These are phyloP conservation scores for Ernsta delagoae DNA, from an alignment of 2,888 invertebrate species.

Conservation along the genomic window DNA sequence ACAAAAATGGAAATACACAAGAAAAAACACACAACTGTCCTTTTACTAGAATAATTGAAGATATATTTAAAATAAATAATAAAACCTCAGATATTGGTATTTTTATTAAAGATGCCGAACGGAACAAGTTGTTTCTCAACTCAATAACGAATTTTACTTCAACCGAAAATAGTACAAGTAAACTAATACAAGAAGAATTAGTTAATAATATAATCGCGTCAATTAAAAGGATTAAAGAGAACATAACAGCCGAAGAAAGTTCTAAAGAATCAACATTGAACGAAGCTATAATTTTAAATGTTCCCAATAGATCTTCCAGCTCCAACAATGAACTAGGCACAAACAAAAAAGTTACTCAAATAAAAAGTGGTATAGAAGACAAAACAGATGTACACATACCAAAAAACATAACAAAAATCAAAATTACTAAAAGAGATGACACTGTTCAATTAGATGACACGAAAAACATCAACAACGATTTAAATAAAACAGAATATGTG, in stretches of 20 bases:
- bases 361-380: slow-evolving; percentile 71
- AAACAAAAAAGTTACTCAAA: slow-evolving; percentile 51
- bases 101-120: slow-evolving; percentile 64
- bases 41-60: slow-evolving; percentile 74
- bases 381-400: slow-evolving; percentile 53
- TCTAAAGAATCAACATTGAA: slow-evolving; percentile 57
- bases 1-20: slow-evolving; percentile 43
- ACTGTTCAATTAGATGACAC: slow-evolving; percentile 16
- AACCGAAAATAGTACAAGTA: slow-evolving; percentile 52
- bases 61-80: slow-evolving; percentile 71
- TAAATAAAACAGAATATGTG: slow-evolving; percentile 61
- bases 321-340: slow-evolving; percentile 36
- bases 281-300: slow-evolving; percentile 71
- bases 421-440: slow-evolving; percentile 37
- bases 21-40: slow-evolving; percentile 66
- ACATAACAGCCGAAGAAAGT: slow-evolving; percentile 56
- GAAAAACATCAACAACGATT: slow-evolving; percentile 38
- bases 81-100: slow-evolving; percentile 53
- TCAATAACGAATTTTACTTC: slow-evolving; percentile 81
- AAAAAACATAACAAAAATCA: slow-evolving; percentile 42
- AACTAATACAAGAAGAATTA: slow-evolving; percentile 64
- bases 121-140: slow-evolving; percentile 83
- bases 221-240: slow-evolving; percentile 74
- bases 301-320: slow-evolving; percentile 46
- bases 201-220: slow-evolving; percentile 75